Evolutionary conservation across 2,888 invertebrate species (phyloP), one percentile per base, ranked within the genome.

Genomic region (Rosalia funebris): DNA sequence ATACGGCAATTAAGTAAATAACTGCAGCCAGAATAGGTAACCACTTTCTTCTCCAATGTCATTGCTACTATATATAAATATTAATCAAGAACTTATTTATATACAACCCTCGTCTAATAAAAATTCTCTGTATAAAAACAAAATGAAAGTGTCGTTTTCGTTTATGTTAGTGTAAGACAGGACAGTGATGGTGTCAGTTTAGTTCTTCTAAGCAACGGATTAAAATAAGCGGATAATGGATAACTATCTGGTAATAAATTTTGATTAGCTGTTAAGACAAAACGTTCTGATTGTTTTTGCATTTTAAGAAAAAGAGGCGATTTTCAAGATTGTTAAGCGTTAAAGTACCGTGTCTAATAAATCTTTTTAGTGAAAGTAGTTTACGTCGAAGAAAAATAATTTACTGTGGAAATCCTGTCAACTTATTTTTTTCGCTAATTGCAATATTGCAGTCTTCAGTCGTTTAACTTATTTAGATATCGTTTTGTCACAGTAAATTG

Each of bases 81-180:
- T 75, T 76, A 73, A 73, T 69, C 57, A 70, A 63, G 59, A 48
- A 66, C 57, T 62, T 71, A 61, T 66, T 79, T 77, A 72, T 62
- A 78, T 74, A 71, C 79, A 73, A 70, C 71, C 70, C 74, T 75
- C 76, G 78, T 75, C 60, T 66, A 15, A 20, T 60, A 57, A 63
- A 72, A 71, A 73, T 66, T 57, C 66, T 60, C 64, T 62, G 63
- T 79, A 79, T 79, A 79, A 77, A 77, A 77, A 72, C 72, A 69
- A 73, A 72, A 75, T 75, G 77, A 78, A 79, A 78, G 77, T 75
- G 72, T 66, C 56, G 52, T 63, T 57, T 62, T 74, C 65, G 74
- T 73, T 75, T 75, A 71, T 77, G 74, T 64, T 57, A 53, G 63
- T 64, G 60, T 58, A 42, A 32, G 62, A 55, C 46, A 59, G 63